phyloP scores from a whole-genome alignment of 2,797 vertebrate species.

The Pseudopleuronectes americanus region DNA sequence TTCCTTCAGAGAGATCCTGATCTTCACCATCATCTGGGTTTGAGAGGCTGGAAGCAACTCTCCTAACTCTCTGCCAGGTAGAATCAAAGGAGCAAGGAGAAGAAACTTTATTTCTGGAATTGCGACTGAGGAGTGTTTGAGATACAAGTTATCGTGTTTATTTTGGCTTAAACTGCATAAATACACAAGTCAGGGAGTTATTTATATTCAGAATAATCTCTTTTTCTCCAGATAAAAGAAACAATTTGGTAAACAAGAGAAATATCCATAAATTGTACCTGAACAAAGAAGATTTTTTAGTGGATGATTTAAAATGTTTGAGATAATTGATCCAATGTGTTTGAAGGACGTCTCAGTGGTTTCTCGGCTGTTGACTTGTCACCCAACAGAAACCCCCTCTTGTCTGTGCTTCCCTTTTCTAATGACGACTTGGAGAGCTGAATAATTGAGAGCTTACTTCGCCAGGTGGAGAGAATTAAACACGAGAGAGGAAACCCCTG shows the following conservation, averaged over 20 bases:
- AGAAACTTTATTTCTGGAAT: background rate
- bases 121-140: slow-evolving; percentile 1
- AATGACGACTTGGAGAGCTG: background rate
- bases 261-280: too few relatives aligned
- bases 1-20: slow-evolving; percentile 33
- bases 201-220: background rate
- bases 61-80: background rate
- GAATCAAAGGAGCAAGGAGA: slow-evolving; percentile 2
- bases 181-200: background rate
- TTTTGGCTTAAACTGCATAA: background rate
- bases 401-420: slow-evolving; percentile 7
- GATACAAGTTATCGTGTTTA: too few relatives aligned
- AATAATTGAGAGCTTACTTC: slow-evolving; percentile 26
- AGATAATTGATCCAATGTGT: background rate
- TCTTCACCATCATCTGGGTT: background rate
- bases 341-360: slow-evolving; percentile 1
- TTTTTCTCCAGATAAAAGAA: background rate
- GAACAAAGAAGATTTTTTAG: background rate
- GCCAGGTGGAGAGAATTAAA: slow-evolving; percentile 45
- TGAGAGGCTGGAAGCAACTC: slow-evolving; percentile 20
- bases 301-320: background rate
- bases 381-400: background rate
- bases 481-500: slow-evolving; percentile 29
- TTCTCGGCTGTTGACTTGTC: background rate
- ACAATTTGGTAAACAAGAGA: background rate